Conservation (phyloP, 1,140 invertebrate genomes). For the Dysdera silvatica region DNA sequence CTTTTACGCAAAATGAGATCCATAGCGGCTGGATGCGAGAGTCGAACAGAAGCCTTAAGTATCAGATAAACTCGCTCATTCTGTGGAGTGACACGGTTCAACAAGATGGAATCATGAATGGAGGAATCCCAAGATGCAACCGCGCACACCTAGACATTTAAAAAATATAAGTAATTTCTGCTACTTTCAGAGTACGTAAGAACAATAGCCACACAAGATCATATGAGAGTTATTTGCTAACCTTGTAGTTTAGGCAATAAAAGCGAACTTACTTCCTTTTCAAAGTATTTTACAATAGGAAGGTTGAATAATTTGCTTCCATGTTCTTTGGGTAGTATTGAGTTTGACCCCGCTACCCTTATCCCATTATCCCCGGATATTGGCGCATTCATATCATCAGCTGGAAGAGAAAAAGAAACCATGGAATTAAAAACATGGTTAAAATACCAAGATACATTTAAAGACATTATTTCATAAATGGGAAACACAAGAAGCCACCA, state of each 20-base stretch:
- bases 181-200: no score
- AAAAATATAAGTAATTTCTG: no score
- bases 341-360: constrained; percentile 72
- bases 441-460: no score
- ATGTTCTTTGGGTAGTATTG: constrained; percentile 86
- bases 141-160: constrained; percentile 55
- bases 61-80: constrained; percentile 73
- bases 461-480: no score
- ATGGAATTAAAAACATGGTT: no score
- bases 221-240: no score
- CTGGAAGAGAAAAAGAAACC: no score
- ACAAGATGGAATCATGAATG: constrained; percentile 79
- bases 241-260: no score
- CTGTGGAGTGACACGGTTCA: constrained; percentile 66
- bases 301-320: constrained; percentile 80
- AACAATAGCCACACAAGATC: no score
- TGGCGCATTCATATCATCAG: constrained; percentile 77
- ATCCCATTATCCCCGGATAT: constrained; percentile 59
- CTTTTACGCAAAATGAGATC: constrained; percentile 90
- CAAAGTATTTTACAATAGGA: constrained; percentile 67
- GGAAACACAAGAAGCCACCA: no score
- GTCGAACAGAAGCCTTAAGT: constrained; percentile 75
- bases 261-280: constrained; percentile 66
- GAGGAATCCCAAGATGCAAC: constrained; percentile 92
- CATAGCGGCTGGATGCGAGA: constrained; percentile 93